These are phyloP conservation scores for Hydractinia symbiolongicarpus DNA, from an alignment of 30 jellyfish, hydroid and myxozoan genomes.

Conservation along the genomic window DNA sequence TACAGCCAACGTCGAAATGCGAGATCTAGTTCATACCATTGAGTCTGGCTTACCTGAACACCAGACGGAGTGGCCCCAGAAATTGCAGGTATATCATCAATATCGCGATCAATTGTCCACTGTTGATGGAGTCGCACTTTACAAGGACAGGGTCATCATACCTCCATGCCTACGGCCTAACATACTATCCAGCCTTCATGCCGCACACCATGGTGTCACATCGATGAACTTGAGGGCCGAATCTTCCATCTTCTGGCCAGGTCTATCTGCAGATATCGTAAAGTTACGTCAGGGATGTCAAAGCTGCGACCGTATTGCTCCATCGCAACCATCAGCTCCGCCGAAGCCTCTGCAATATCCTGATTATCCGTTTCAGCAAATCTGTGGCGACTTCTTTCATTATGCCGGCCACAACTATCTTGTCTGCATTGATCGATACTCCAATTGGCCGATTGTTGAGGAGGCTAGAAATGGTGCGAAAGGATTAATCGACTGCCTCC, in stretches of 20 bases:
- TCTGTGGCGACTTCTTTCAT: no score
- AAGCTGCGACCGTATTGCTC: no score
- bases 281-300: neutral
- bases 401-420: no score
- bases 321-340: no score
- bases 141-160: no score
- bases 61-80: neutral
- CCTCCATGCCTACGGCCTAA: neutral
- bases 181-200: constrained; percentile 2
- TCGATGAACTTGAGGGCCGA: neutral
- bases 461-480: neutral
- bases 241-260: neutral
- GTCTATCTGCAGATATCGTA: neutral
- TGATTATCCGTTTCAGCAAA: no score
- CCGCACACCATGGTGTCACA: constrained; percentile 8
- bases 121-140: no score
- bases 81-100: neutral
- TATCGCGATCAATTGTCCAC: constrained; percentile 1
- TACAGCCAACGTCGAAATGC: constrained; percentile 13
- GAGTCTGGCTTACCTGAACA: constrained; percentile 19
- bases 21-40: no score
- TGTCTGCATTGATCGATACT: no score
- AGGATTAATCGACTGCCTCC: neutral
- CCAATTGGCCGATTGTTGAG: constrained; percentile 8
- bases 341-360: no score